These are phyloP conservation scores for Himalopsyche japonica DNA, from an alignment of 2,888 invertebrate genomes.

Conservation along the genomic window DNA sequence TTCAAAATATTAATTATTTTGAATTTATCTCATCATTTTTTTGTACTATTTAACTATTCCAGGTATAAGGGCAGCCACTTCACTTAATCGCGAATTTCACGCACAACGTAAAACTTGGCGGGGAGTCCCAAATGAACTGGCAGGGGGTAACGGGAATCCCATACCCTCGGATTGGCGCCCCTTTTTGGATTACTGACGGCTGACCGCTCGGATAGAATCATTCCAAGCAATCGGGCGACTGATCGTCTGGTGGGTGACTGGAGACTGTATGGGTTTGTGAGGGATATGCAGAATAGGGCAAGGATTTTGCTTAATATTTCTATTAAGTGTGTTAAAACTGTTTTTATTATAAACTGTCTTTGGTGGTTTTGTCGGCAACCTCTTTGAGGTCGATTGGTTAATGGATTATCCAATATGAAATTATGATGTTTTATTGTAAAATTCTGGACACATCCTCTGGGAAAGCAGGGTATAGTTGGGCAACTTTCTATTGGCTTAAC, in stretches of 20 bases:
- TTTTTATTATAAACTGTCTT: too few relatives aligned
- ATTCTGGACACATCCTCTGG: too few relatives aligned
- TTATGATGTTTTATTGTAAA: too few relatives aligned
- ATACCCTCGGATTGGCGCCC: neutral
- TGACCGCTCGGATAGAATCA: conserved; percentile 14
- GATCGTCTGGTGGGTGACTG: conserved; percentile 5
- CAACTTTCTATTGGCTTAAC: too few relatives aligned
- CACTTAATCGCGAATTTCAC: conserved; percentile 34
- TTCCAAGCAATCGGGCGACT: conserved; percentile 25
- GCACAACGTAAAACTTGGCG: conserved; percentile 33
- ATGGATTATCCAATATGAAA: too few relatives aligned
- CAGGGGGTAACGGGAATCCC: neutral
- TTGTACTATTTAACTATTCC: neutral
- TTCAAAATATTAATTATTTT: neutral
- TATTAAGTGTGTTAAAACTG: neutral
- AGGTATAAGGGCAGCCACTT: conserved; percentile 7
- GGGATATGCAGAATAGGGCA: neutral
- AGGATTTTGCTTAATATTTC: neutral
- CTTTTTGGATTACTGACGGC: neutral
- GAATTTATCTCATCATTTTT: neutral
- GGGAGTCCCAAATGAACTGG: conserved; percentile 11
- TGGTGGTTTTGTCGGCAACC: too few relatives aligned
- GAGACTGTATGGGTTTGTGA: neutral
- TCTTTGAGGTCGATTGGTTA: too few relatives aligned
- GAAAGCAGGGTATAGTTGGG: too few relatives aligned